Evolutionary conservation across 2,797 vertebrate genomes (phyloP), one percentile per base, ranked within the genome.

Genomic region (Cyprinodon diabolis): DNA sequence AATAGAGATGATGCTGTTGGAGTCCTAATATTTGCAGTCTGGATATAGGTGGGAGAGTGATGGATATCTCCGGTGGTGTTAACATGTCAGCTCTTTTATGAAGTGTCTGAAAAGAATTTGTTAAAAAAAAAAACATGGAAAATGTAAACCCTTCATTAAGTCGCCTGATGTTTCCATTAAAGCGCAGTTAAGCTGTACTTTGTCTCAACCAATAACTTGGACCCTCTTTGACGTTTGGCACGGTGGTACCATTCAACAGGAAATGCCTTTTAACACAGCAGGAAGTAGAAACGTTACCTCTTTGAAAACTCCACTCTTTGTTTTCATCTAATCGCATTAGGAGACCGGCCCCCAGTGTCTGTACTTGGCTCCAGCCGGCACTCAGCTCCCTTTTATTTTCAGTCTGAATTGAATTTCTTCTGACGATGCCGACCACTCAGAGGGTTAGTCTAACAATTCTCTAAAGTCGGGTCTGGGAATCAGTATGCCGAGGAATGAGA

Each of bases 241-340:
- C 30, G 35, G 62, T 86, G 82, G 84, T 80, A 78, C 65, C 23
- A 9, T 80, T 89, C 80, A 87, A 80, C 82, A 89, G 89, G 90
- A 91, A 93, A 90, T 90, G 79, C 87, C 89, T 89, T 87, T 89
- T 87, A 87, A 80, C 83, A 37, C 80, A 72, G 78, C 85, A 89
- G 90, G 86, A 90, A 86, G 74, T 79, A 87, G 80, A 88, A 89
- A 90, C 70, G 54, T 75, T 77, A n/a, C 70, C 68, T 75, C 69
- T 56, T 68, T 82, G 66, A 35, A 40, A 77, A 71, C 74, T 70
- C 52, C 23, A 57, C 65, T 77, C 72, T 88, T 87, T 89, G 79
- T 91, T 87, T 91, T 70, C 49, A 65, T 88, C 70, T 85, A 81
- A 90, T 91, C 66, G 54, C 81, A 83, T 88, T 88, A 85, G 81